A percentile compares a stretch with the other conserved stretches of the same genome.
Conservation (phyloP, 1,140 invertebrate species). For the Bombus impatiens region DNA sequence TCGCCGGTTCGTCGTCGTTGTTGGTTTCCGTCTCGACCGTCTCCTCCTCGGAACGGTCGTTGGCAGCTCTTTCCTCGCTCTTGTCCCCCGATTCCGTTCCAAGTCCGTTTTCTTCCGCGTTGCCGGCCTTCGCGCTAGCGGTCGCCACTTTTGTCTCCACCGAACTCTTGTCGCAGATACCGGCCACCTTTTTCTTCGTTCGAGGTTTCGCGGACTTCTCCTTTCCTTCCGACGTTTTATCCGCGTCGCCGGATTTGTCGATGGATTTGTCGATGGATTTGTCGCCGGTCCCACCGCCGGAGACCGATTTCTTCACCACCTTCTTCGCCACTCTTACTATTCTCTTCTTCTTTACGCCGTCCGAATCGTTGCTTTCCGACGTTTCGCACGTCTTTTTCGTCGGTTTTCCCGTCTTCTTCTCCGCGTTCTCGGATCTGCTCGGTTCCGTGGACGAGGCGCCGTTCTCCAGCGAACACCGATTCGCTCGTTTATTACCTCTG, state of each 20-base stretch:
- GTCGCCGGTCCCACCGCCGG: too few relatives aligned
- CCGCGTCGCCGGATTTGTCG: slow-evolving; percentile 44
- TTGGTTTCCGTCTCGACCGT: neutral
- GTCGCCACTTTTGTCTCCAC: neutral
- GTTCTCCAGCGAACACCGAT: slow-evolving; percentile 53
- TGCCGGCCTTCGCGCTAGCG: slow-evolving; percentile 30
- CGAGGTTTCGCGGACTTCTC: slow-evolving; percentile 1
- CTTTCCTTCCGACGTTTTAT: slow-evolving; percentile 62
- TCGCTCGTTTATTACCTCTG: slow-evolving; percentile 56
- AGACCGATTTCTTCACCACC: slow-evolving; percentile 73
- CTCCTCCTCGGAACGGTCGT: neutral
- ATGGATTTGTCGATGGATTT: neutral
- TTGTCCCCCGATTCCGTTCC: neutral
- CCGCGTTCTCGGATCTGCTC: slow-evolving; percentile 61
- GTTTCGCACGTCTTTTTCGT: slow-evolving; percentile 63
- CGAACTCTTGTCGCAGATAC: too few relatives aligned
- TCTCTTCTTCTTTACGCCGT: slow-evolving; percentile 75
- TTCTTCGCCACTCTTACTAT: slow-evolving; percentile 76
- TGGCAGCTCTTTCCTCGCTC: neutral
- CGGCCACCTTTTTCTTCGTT: slow-evolving; percentile 50
- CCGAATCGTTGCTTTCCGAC: slow-evolving; percentile 65
- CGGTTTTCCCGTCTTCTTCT: slow-evolving; percentile 69
- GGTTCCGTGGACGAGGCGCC: slow-evolving; percentile 55
- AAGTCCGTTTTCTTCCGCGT: slow-evolving; percentile 15
- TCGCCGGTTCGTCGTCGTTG: neutral